Conservation (phyloP, 1,140 invertebrate species). For the Habropoda laboriosa region DNA sequence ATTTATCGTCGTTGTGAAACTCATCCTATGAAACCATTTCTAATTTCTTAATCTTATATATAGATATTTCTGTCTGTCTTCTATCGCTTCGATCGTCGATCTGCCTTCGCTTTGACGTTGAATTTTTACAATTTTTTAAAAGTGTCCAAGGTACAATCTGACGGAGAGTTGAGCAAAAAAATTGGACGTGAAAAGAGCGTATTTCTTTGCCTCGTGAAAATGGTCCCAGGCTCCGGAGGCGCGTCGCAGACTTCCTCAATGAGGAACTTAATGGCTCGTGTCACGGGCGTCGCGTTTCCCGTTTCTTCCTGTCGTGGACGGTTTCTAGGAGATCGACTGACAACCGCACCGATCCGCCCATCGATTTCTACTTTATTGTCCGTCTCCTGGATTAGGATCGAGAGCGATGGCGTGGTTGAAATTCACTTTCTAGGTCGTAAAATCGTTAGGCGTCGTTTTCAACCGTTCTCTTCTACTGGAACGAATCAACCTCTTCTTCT, state of each 20-base stretch:
- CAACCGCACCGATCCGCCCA: constrained; percentile 54
- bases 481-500: constrained; percentile 62
- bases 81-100: not conserved
- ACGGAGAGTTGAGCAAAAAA: too few relatives aligned
- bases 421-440: constrained; percentile 81
- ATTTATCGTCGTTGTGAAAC: not conserved
- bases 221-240: not conserved
- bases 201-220: not conserved
- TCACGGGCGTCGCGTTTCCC: constrained; percentile 20
- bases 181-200: not conserved
- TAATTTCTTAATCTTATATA: not conserved
- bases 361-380: constrained; percentile 72
- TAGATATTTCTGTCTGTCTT: too few relatives aligned
- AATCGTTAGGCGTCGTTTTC: constrained; percentile 62
- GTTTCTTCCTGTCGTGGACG: not conserved
- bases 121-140: constrained; percentile 9
- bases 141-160: too few relatives aligned
- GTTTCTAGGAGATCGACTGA: constrained; percentile 14
- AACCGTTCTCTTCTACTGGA: constrained; percentile 62
- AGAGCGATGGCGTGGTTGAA: constrained; percentile 57
- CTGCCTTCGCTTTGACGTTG: too few relatives aligned
- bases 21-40: not conserved
- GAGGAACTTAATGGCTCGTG: constrained; percentile 44
- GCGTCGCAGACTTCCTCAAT: not conserved
- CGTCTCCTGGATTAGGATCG: constrained; percentile 23